Conservation (phyloP, 2,797 vertebrate species). For the Hypotaenidia philippensis region DNA sequence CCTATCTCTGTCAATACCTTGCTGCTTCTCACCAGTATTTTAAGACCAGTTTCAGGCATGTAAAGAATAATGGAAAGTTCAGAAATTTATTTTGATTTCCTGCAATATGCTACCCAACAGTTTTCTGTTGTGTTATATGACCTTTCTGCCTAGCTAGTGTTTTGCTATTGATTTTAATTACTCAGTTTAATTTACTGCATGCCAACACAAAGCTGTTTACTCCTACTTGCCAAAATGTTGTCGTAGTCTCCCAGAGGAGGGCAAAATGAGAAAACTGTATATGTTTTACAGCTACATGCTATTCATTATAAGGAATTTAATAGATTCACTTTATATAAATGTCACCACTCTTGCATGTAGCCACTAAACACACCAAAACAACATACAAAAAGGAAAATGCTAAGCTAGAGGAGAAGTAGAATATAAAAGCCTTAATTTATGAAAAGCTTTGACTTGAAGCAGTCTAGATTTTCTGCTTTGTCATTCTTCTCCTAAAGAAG, state of each 20-base stretch:
- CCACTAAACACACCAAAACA: constrained; percentile 63
- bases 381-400: constrained; percentile 41
- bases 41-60: constrained; percentile 66
- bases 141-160: constrained; percentile 92
- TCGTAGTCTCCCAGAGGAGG: constrained; percentile 78
- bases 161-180: constrained; percentile 99
- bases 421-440: constrained; percentile 39
- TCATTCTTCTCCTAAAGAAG: constrained; percentile 16
- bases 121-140: constrained; percentile 85
- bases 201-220: constrained; percentile 88
- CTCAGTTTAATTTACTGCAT: constrained; percentile 85
- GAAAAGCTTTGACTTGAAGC: constrained; percentile 51
- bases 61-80: constrained; percentile 88
- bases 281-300: constrained; percentile 75
- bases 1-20: background rate
- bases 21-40: constrained; percentile 1
- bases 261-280: constrained; percentile 77
- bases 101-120: constrained; percentile 83
- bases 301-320: constrained; percentile 79
- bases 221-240: constrained; percentile 84
- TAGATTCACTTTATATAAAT: constrained; percentile 80
- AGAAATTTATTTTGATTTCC: constrained; percentile 89
- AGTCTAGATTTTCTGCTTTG: constrained; percentile 43
- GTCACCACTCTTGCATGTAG: constrained; percentile 67
- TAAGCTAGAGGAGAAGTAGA: background rate